Percentiles rank a stretch among this genome's conserved stretches.
Evolutionary conservation across 2,888 invertebrate species (phyloP).

Genomic region (Antheraea assamensis): DNA sequence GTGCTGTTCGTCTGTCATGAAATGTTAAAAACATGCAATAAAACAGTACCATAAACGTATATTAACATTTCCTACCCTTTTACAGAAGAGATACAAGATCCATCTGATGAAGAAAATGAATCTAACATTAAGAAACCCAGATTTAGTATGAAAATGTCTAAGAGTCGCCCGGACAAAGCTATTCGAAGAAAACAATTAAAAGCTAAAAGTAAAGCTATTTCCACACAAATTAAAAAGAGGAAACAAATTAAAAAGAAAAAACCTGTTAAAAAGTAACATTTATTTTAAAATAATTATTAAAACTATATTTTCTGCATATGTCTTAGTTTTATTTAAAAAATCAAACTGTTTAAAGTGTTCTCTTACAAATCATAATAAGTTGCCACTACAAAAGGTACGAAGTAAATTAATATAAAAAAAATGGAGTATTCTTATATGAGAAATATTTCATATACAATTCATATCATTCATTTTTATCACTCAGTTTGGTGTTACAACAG

Average conservation of each 20-base stretch:
- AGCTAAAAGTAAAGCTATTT: conserved; percentile 72
- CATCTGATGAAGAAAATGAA: conserved; percentile 42
- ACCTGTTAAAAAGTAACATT: conserved; percentile 47
- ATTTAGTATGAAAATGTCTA: conserved; percentile 54
- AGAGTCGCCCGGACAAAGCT: conserved; percentile 69
- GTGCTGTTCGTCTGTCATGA: too few relatives aligned
- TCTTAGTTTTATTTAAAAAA: conserved; percentile 35
- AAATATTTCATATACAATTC: not conserved
- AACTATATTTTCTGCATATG: conserved; percentile 43
- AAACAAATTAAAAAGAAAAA: conserved; percentile 71
- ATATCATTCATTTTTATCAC: not conserved
- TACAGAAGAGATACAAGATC: conserved; percentile 64
- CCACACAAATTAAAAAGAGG: conserved; percentile 74
- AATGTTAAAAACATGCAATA: not conserved
- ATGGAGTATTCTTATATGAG: not conserved
- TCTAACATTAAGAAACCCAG: conserved; percentile 42
- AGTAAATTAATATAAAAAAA: not conserved
- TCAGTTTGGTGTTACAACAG: not conserved
- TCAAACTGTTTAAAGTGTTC: not conserved
- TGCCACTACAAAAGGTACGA: not conserved
- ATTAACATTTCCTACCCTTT: conserved; percentile 20
- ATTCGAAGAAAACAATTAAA: conserved; percentile 76
- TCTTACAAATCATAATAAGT: not conserved
- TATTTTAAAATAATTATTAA: conserved; percentile 28
- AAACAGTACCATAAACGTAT: not conserved